Evolutionary conservation across 2,888 invertebrate species (phyloP).

Genomic region (Clanis bilineata): DNA sequence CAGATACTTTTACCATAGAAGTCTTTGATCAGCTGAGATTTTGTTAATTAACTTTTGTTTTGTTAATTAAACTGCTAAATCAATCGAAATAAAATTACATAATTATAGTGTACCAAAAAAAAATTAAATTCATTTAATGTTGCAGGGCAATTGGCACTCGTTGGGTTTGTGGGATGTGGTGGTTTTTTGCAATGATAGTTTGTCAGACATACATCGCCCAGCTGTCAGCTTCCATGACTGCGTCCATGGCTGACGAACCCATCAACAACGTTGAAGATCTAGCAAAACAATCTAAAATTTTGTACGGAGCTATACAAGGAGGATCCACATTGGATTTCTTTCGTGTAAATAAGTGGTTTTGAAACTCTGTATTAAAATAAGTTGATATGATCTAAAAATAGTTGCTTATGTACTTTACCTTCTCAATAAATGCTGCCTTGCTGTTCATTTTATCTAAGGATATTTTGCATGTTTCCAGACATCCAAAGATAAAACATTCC

Average conservation of each 20-base stretch:
- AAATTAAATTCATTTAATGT: conserved; percentile 11
- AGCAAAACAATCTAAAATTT: conserved; percentile 94
- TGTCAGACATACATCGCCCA: conserved; percentile 97
- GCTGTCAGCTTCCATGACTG: conserved; percentile 95
- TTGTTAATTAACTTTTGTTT: no score
- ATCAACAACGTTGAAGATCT: conserved; percentile 96
- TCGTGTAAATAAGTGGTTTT: conserved; percentile 56
- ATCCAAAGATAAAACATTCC: conserved; percentile 92
- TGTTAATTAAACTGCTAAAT: no score
- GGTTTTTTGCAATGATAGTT: conserved; percentile 96
- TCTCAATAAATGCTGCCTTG: no score
- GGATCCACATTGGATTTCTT: conserved; percentile 97
- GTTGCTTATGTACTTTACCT: no score
- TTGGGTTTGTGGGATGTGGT: conserved; percentile 95
- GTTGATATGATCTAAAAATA: no score
- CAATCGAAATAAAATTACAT: no score
- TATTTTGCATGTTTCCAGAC: conserved; percentile 52
- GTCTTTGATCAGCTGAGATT: no score
- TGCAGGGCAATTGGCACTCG: conserved; percentile 93
- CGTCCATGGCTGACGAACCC: conserved; percentile 91
- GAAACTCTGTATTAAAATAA: not conserved
- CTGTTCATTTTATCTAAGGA: not conserved
- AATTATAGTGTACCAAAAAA: no score
- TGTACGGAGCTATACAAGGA: conserved; percentile 92
- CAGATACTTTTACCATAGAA: no score